Evolutionary conservation across 1,140 invertebrate species (phyloP), one percentile per base, ranked within the genome.

Genomic region (Glomeris maerens): DNA sequence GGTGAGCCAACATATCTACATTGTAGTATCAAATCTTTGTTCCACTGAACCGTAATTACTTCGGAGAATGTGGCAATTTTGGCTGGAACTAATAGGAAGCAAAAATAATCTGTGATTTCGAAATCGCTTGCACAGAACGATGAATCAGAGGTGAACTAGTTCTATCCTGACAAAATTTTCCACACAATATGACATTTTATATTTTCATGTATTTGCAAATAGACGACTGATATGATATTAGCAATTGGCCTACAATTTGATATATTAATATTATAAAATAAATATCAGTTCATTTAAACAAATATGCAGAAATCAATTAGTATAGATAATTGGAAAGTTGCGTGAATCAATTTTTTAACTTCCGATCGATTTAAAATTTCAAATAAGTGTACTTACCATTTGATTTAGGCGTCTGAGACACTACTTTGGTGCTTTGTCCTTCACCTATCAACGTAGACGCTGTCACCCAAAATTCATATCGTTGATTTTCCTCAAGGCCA

Each of bases 41-140:
- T 85, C 67, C 86, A 90, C 0, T 83, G 89, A 1, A 84, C 84
- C 10, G 81, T 84, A 64, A 89, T 89, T 27, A 80, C 82, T 62
- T 89, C 84, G 64, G 90, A 86, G 65, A 92, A 92, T 0, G 86
- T 90, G 39, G 87, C 86, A 57, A 90, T 90, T 65, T 88, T 89
- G 3, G 86, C 86, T 42, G 90, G 89, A 53, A 92, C 89, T 87
- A 60, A 48, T 67, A n/a, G n/a, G n/a, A n/a, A n/a, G n/a, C n/a
- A n/a, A n/a, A n/a, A n/a, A n/a, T n/a, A n/a, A n/a, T n/a, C n/a
- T n/a, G n/a, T n/a, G n/a, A n/a, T n/a, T n/a, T n/a, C n/a, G n/a
- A n/a, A n/a, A n/a, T n/a, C n/a, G n/a, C n/a, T n/a, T n/a, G n/a
- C n/a, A n/a, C n/a, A n/a, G n/a, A n/a, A n/a, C n/a, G n/a, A n/a